phyloP scores from a whole-genome alignment of 2,113 vertebrate genomes.

The Pedetes capensis region DNA sequence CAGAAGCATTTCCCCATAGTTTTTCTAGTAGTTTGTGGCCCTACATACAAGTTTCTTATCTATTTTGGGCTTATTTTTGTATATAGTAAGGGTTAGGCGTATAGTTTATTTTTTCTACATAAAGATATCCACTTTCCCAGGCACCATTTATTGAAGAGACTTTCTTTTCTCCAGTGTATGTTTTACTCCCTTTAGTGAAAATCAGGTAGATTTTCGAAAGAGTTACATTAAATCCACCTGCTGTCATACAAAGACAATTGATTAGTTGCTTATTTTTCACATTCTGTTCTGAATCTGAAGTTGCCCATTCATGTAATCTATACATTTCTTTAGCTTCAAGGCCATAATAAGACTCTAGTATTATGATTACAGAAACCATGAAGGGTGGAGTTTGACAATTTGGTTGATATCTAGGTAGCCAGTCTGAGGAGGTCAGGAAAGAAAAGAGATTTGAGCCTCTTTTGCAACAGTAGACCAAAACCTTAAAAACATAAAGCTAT shows the following conservation, averaged over 20 bases:
- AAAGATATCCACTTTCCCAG: not conserved
- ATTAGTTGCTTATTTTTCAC: not conserved
- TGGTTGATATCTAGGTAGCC: not conserved
- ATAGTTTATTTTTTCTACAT: not conserved
- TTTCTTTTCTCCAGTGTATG: not conserved
- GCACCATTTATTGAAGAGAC: not conserved
- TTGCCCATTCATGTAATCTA: not conserved
- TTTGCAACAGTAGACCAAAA: not conserved
- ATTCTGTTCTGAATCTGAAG: not conserved
- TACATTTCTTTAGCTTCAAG: not conserved
- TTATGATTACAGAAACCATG: not conserved
- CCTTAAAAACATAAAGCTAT: not conserved
- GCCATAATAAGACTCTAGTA: not conserved
- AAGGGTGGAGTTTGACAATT: not conserved
- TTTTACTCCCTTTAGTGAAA: not conserved
- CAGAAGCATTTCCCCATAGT: not conserved
- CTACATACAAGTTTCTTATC: not conserved
- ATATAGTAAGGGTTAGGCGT: not conserved
- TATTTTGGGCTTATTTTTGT: not conserved
- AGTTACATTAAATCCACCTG: not conserved
- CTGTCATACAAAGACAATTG: not conserved
- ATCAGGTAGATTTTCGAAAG: conserved; percentile 4
- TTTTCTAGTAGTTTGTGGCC: not conserved
- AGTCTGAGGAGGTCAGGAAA: not conserved
- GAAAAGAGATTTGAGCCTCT: not conserved